These are phyloP conservation scores for Callyntrura guangdongensis DNA, from an alignment of 2,888 invertebrate genomes.

Conservation along the genomic window DNA sequence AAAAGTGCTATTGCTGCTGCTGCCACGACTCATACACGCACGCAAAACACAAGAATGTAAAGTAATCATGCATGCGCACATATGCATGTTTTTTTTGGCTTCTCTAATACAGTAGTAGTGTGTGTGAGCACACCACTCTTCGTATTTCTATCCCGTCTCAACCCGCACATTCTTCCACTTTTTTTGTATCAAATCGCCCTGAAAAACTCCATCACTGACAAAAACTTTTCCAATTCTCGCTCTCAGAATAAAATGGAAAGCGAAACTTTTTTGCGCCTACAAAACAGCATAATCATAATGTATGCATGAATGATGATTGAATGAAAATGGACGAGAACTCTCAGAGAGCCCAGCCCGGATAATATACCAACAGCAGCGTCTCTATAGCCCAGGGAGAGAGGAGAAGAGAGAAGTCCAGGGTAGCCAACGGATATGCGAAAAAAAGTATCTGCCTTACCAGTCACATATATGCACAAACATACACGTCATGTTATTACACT, in stretches of 20 bases:
- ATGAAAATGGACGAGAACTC: background rate
- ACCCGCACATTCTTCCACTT: background rate
- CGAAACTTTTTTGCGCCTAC: slow-evolving; percentile 48
- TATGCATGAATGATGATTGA: slow-evolving; percentile 60
- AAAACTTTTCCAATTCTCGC: slow-evolving; percentile 28
- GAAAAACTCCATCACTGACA: slow-evolving; percentile 6
- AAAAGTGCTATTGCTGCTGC: no score
- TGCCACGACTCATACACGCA: no score
- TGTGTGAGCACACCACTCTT: no score
- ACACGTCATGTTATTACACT: slow-evolving; percentile 13
- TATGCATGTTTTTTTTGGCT: no score
- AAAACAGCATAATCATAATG: slow-evolving; percentile 34
- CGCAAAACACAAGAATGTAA: slow-evolving; percentile 6
- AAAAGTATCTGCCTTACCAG: no score
- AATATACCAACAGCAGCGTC: no score
- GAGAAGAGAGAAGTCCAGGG: background rate
- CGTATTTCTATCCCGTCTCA: background rate
- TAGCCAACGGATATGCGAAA: no score
- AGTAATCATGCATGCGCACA: slow-evolving; percentile 25
- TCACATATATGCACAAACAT: background rate
- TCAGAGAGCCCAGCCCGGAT: no score
- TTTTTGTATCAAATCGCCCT: slow-evolving; percentile 37
- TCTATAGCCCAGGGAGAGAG: background rate
- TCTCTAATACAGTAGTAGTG: no score
- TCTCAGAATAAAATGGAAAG: background rate